Conservation (phyloP, 2,797 vertebrate species). For the Thaleichthys pacificus region DNA sequence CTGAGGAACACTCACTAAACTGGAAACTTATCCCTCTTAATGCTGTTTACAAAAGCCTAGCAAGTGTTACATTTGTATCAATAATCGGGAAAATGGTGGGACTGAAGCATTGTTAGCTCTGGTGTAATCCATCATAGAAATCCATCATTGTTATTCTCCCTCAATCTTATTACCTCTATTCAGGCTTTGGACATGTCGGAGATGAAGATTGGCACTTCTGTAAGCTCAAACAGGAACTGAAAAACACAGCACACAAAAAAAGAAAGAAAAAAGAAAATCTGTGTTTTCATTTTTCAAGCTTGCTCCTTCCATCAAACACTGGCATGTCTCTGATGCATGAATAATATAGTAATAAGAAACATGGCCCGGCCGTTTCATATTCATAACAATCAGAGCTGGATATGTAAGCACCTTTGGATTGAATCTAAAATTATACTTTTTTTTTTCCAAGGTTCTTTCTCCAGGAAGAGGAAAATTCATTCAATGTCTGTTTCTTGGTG, state of each 20-base stretch:
- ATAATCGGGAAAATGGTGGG: constrained; percentile 66
- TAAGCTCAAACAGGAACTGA: constrained; percentile 43
- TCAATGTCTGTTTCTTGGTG: constrained; percentile 59
- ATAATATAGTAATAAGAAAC: constrained; percentile 65
- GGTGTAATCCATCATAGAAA: constrained; percentile 66
- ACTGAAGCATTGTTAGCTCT: constrained; percentile 54
- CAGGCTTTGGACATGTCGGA: constrained; percentile 52
- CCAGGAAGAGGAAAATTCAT: constrained; percentile 49
- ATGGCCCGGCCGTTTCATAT: constrained; percentile 59
- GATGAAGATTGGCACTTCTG: constrained; percentile 49
- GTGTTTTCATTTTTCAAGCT: constrained; percentile 55
- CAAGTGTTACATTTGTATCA: constrained; percentile 71
- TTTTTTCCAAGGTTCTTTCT: constrained; percentile 25
- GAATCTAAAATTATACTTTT: constrained; percentile 64
- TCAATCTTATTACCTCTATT: constrained; percentile 72
- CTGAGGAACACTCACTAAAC: constrained; percentile 50
- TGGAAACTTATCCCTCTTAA: constrained; percentile 47
- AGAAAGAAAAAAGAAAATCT: constrained; percentile 30
- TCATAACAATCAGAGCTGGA: constrained; percentile 62
- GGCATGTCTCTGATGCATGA: constrained; percentile 59
- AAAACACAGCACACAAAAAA: constrained; percentile 18
- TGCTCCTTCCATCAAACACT: constrained; percentile 46
- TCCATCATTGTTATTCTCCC: constrained; percentile 65
- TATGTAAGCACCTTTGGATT: constrained; percentile 66
- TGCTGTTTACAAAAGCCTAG: constrained; percentile 61